Base-by-base conservation (phyloP, 2,797 vertebrate genomes). In the Sarcoramphus papa region DNA sequence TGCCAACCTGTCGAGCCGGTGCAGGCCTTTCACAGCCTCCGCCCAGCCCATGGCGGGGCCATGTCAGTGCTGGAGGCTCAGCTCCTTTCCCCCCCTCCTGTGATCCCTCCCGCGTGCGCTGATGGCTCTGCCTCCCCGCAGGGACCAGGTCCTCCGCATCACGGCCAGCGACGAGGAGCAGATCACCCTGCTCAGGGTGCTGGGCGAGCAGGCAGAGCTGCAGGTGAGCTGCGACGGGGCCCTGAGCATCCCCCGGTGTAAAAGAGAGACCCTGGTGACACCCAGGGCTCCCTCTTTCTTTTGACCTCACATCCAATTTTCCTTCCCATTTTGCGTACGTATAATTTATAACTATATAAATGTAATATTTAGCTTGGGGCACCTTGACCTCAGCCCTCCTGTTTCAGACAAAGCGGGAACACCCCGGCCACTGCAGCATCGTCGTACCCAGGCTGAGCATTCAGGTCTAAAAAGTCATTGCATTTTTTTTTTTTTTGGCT, bases 101-200 rank as follows among this genome's bases (percentile, higher is more conserved):
- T 16, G 11, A 9, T 21, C 43, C n/a, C n/a, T 69, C 51, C n/a
- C 0, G 4, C 17, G 1, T 9, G 9, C 2, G 4, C 37, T 81
- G 64, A 45, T 48, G 51, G 88, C 68, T 97, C 50, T 97, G 25
- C 59, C 65, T 87, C 82, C 84, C 74, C 35, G 40, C 96, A 98
- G 98, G 92, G 96, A 98, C 86, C 98, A 98, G 90, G 98, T 98
- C 54, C 97, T 98, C 65, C 98, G 96, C 41, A 11, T 98, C 87
- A 43, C 1, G 7, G 95, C 97, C 79, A 93, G 93, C 30, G 40
- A 65, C 0, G 91, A 97, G 93, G 89, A 92, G 85, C 96, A 98
- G 72, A 43, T 98, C 17, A 9, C 60, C 50, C 70, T 97, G 78
- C 96, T 98, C 14, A 84, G 75, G 85, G 68, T 54, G 10, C 94